Base-by-base conservation (phyloP, 1,140 invertebrate genomes). In the Caenorhabditis inopinata region DNA sequence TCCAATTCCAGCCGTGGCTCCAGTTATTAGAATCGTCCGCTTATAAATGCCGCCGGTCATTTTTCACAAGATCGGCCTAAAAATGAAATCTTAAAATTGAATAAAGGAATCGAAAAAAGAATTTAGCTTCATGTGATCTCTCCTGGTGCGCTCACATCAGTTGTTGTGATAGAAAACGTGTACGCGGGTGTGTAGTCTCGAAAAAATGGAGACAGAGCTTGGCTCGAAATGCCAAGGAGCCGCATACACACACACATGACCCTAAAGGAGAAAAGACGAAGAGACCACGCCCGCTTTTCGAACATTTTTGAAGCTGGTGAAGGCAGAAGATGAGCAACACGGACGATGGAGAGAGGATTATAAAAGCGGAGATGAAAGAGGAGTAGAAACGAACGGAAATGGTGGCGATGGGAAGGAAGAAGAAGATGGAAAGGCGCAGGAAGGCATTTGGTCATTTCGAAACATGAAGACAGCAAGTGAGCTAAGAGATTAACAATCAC, bases 1-100 rank as follows among this genome's bases (percentile, higher is more conserved):
- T 23, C 82, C 82, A n/a, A 81, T 68, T 51, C 82, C 82, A 23
- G 75, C 78, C 35, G 82, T 83, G 29, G 82, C 42, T 62, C 82
- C 82, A 16, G 82, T 83, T 12, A 82, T 82, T 0, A 82, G 49
- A 38, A 82, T 73, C 11, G 81, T 82, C n/a, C 81, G 81, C 47
- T 68, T 58, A 16, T 68, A 79, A 7, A 21, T n/a, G 16, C 25
- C 38, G 14, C 29, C 38, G 58, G 58, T 68, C 58, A 68, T 68
- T 68, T 21, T 68, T 68, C 32, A 68, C 58, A 68, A 68, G 58
- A 21, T 68, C 32, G 32, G 38, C 58, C 58, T 68, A 16, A 38
- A 38, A 68, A 1, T 38, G 32, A 9, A 29, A 7, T 68, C 21
- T 32, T 42, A 38, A 18, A 68, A 32, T 42, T 0, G 12, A 2